phyloP scores from a whole-genome alignment of 64 coral and sea anemone genomes.

The Pocillopora verrucosa region DNA sequence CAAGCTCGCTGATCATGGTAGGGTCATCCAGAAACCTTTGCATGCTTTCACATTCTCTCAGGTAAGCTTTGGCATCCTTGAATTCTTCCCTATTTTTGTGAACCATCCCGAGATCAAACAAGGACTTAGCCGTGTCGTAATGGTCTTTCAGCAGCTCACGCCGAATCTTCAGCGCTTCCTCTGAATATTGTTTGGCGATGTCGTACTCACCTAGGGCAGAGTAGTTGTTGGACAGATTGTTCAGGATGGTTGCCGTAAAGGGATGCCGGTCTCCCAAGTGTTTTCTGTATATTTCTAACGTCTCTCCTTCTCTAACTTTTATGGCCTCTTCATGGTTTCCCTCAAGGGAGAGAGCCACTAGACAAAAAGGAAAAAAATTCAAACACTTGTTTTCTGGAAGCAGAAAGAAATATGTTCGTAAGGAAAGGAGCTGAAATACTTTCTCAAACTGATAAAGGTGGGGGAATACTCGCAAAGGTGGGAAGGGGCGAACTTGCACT shows the following conservation, averaged over 20 bases:
- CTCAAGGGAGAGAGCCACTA: background rate
- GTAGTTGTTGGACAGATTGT: constrained; percentile 40
- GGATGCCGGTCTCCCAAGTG: constrained; percentile 44
- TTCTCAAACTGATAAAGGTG: too few relatives aligned
- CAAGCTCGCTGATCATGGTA: too few relatives aligned
- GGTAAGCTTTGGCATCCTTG: background rate
- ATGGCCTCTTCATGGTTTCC: constrained; percentile 23
- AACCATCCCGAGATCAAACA: constrained; percentile 38
- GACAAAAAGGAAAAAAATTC: background rate
- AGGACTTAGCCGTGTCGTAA: constrained; percentile 25
- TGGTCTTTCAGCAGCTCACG: constrained; percentile 27
- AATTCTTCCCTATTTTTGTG: background rate
- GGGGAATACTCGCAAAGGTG: too few relatives aligned
- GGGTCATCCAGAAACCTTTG: background rate
- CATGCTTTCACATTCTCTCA: constrained; percentile 24
- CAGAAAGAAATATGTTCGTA: too few relatives aligned
- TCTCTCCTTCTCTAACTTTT: constrained; percentile 6
- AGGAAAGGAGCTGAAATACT: too few relatives aligned
- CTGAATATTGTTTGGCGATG: background rate
- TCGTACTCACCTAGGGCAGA: constrained; percentile 30
- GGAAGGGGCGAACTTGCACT: too few relatives aligned
- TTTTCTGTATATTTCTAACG: constrained; percentile 47
- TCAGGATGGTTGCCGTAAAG: constrained; percentile 57
- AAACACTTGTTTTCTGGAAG: too few relatives aligned
- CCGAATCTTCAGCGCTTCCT: constrained; percentile 28